A percentile compares a stretch with the other conserved stretches of the same genome.
Conservation (phyloP, 1,140 invertebrate species). For the Leptoteleia sp. region DNA sequence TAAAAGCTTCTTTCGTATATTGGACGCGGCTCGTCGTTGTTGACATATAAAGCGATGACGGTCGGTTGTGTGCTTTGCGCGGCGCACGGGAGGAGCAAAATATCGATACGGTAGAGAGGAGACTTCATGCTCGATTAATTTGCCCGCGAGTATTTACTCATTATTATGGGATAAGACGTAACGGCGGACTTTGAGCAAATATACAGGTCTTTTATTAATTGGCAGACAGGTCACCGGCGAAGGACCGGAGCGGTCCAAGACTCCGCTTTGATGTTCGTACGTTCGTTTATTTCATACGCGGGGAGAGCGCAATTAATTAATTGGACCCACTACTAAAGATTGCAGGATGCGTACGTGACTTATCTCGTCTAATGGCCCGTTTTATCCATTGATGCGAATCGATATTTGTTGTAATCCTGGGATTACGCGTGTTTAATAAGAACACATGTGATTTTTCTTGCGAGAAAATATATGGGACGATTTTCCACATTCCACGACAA, state of each 20-base stretch:
- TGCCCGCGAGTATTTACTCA: slow-evolving; percentile 71
- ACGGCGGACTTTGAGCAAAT: slow-evolving; percentile 68
- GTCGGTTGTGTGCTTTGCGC: slow-evolving; percentile 41
- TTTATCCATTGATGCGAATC: no score
- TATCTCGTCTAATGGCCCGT: no score
- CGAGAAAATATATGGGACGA: no score
- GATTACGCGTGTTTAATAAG: no score
- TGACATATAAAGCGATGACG: slow-evolving; percentile 28
- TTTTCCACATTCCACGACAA: no score
- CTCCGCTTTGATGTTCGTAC: slow-evolving; percentile 73
- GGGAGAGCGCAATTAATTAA: slow-evolving; percentile 77
- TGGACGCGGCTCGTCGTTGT: slow-evolving; percentile 5
- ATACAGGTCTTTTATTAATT: slow-evolving; percentile 76
- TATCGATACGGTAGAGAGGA: slow-evolving; percentile 54
- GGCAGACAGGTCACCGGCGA: slow-evolving; percentile 73
- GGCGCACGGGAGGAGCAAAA: slow-evolving; percentile 41
- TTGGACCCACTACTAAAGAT: slow-evolving; percentile 63
- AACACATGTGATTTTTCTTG: no score
- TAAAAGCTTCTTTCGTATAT: slow-evolving; percentile 24
- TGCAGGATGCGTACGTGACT: no score
- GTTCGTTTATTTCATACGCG: slow-evolving; percentile 74
- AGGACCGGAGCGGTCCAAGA: slow-evolving; percentile 62
- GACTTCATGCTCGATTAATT: slow-evolving; percentile 64
- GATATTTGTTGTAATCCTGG: no score
- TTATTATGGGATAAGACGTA: slow-evolving; percentile 76